Evolutionary conservation across 2,113 vertebrate species (phyloP).

Genomic region (Bufo bufo): DNA sequence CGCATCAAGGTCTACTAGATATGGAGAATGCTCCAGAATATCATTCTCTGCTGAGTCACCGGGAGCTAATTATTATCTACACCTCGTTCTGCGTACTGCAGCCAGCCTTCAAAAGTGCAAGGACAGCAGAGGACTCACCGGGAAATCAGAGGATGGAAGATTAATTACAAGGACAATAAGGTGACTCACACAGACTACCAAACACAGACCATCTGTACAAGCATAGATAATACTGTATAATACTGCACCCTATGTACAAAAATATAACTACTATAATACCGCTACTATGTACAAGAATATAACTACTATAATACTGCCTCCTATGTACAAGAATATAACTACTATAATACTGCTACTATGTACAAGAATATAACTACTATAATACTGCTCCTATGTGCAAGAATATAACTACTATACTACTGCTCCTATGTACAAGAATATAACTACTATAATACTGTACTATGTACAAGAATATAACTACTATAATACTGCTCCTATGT

Average conservation of each 20-base stretch:
- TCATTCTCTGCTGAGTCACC: background rate
- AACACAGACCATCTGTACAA: background rate
- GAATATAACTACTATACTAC: background rate
- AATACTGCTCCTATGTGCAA: background rate
- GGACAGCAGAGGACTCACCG: background rate
- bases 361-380: conserved; percentile 1
- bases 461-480: background rate
- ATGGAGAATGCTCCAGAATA: background rate
- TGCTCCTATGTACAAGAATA: background rate
- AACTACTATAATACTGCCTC: background rate
- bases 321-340: background rate
- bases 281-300: background rate
- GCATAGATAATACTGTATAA: no score
- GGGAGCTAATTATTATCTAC: background rate
- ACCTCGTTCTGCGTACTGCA: background rate
- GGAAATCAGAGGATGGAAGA: background rate
- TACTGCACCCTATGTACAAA: no score
- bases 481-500: background rate
- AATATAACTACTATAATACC: background rate
- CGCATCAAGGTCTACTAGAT: no score
- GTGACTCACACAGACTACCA: background rate
- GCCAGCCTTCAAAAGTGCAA: background rate
- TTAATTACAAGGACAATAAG: background rate
- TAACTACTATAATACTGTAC: background rate
- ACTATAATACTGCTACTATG: background rate